A percentile compares a stretch with the other conserved stretches of the same genome.
These are phyloP conservation scores for Pseudochromis fuscus DNA, from an alignment of 2,797 vertebrate species.

Conservation along the genomic window DNA sequence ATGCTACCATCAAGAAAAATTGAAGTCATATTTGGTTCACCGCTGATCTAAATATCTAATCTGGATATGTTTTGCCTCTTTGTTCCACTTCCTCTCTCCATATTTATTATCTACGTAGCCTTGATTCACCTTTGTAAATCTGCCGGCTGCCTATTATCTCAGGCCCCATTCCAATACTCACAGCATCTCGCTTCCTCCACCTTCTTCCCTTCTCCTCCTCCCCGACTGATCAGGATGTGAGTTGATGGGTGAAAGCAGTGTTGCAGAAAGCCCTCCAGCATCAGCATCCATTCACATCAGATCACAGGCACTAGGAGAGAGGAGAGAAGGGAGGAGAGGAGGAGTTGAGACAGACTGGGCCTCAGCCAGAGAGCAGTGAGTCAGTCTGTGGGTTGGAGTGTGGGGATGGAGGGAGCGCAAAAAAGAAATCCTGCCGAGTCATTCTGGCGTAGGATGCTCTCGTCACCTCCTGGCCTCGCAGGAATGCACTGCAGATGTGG, in stretches of 20 bases:
- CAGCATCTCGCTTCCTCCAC: slow-evolving; percentile 29
- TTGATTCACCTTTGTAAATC: background rate
- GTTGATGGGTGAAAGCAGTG: slow-evolving; percentile 69
- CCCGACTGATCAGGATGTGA: slow-evolving; percentile 60
- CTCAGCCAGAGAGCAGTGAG: slow-evolving; percentile 78
- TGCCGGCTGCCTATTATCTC: background rate
- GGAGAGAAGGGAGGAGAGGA: slow-evolving; percentile 58
- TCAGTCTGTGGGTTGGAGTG: slow-evolving; percentile 78
- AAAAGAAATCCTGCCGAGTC: slow-evolving; percentile 82
- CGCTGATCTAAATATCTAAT: slow-evolving; percentile 1
- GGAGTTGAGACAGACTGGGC: slow-evolving; percentile 77
- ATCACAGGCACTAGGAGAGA: slow-evolving; percentile 59
- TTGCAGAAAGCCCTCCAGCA: slow-evolving; percentile 67
- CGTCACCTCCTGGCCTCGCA: slow-evolving; percentile 72
- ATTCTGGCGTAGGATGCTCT: slow-evolving; percentile 79
- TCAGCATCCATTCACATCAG: slow-evolving; percentile 72
- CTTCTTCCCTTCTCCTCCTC: slow-evolving; percentile 16
- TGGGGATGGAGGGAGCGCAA: slow-evolving; percentile 67
- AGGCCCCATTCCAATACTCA: slow-evolving; percentile 18
- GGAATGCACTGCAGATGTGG: slow-evolving; percentile 70
- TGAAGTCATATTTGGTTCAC: background rate
- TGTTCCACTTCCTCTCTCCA: too few relatives aligned
- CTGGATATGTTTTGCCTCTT: background rate
- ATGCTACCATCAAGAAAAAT: background rate
- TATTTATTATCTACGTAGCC: background rate